Percentiles rank a stretch among this genome's conserved stretches.
Conservation (phyloP, 2,113 vertebrate genomes). For the Urocitellus parryii region DNA sequence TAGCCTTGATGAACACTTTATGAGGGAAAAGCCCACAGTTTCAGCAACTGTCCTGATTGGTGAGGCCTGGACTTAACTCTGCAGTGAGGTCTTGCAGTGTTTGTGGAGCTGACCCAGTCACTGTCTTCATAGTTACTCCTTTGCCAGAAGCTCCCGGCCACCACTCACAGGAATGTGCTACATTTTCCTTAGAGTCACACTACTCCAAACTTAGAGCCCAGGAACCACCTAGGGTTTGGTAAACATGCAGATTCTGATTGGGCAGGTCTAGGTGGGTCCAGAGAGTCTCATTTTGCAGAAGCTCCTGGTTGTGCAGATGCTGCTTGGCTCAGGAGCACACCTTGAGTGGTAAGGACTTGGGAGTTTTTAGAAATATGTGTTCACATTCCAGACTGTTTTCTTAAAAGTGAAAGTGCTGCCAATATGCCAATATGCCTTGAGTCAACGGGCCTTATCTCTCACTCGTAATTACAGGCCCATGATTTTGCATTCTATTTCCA, state of each 20-base stretch:
- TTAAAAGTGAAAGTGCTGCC: not conserved
- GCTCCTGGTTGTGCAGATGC: not conserved
- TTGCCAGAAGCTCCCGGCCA: not conserved
- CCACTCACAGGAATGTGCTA: not conserved
- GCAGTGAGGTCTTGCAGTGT: not conserved
- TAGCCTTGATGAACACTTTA: not conserved
- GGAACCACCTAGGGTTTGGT: not conserved
- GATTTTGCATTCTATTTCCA: not conserved
- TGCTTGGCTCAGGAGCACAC: not conserved
- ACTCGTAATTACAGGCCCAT: not conserved
- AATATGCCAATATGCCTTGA: not conserved
- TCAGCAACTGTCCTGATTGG: not conserved
- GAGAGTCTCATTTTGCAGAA: not conserved
- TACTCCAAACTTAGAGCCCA: not conserved
- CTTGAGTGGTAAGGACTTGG: not conserved
- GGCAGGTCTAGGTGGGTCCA: not conserved
- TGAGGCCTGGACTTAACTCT: not conserved
- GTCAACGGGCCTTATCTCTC: not conserved
- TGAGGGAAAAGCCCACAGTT: no score
- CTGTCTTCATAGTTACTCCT: not conserved
- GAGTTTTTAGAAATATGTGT: not conserved
- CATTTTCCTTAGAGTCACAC: not conserved
- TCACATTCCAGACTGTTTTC: constrained; percentile 27
- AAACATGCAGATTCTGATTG: not conserved
- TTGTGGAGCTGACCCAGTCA: not conserved